Conservation (phyloP, 2,113 vertebrate species). For the Chinchilla lanigera region DNA sequence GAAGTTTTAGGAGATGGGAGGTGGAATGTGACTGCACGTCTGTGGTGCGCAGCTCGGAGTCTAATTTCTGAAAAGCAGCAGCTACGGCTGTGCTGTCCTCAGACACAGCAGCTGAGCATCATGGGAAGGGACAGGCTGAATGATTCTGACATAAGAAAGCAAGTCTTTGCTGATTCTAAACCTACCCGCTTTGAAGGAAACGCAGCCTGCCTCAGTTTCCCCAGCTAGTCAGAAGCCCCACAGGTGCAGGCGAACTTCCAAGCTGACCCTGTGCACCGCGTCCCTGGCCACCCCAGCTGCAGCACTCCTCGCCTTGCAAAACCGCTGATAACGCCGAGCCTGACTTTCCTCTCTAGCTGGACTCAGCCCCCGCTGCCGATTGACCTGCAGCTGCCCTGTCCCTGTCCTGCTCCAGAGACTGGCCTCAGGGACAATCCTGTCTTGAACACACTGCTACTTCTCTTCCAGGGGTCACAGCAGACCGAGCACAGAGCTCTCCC, state of each 20-base stretch:
- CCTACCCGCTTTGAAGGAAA: background rate
- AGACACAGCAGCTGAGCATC: background rate
- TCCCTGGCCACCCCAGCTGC: background rate
- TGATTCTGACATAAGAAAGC: background rate
- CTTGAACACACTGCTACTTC: slow-evolving; percentile 43
- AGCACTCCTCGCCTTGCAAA: background rate
- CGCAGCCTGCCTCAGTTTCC: background rate
- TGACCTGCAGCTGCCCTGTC: slow-evolving; percentile 71
- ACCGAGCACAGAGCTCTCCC: background rate
- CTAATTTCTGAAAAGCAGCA: background rate
- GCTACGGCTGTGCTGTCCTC: background rate
- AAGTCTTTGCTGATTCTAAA: background rate
- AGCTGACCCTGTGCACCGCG: fast-evolving
- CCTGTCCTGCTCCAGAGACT: slow-evolving; percentile 27
- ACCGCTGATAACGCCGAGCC: background rate
- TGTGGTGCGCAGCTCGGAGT: background rate
- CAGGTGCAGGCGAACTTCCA: background rate
- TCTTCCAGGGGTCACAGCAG: slow-evolving; percentile 67
- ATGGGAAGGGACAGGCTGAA: background rate
- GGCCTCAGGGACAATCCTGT: slow-evolving; percentile 67
- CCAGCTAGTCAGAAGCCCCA: background rate
- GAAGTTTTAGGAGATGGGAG: background rate
- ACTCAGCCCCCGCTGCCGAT: slow-evolving; percentile 9
- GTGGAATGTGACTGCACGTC: background rate
- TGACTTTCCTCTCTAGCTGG: slow-evolving; percentile 59